Evolutionary conservation across 92 coral and sea anemone genomes (phyloP), one percentile per base, ranked within the genome.

Genomic region (Porites rus): DNA sequence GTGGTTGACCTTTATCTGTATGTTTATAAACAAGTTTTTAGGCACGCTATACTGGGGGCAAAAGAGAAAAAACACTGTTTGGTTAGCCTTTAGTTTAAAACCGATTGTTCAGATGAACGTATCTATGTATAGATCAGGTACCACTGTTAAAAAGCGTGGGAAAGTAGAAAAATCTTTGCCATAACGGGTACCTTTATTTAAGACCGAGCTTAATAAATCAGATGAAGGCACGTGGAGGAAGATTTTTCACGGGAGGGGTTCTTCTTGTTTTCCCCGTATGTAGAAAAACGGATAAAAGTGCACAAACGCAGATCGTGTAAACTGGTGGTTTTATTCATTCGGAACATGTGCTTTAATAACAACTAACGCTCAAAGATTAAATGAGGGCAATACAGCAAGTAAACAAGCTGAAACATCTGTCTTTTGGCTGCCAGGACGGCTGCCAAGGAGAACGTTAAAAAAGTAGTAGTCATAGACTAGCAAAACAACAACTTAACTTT

Each of bases 241-340:
- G 31, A 66, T 7, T 10, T 2, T 43, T 50, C 54, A 59, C 56
- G 10, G 53, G 43, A 65, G 24, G 58, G 18, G 75, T 17, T 22
- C 64, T 46, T 62, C 21, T 20, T 2, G 17, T 50, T 17, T 53
- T 24, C 3, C 25, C 31, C 6, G 38, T 8, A 69, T 38, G 25
- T 14, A 17, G 28, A 81, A 56, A 70, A 56, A 70, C 52, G 52
- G 7, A 59, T 19, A 13, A 58, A 7, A 63, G 12, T n/a, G n/a
- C 51, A 56, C 31, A 3, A 20, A 81, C n/a, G 24, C 12, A 9
- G 4, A 51, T 64, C 66, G 75, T 43, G 69, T 56, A 21, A 69
- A 69, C 86, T 58, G 86, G 86, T 81, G 86, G 77, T 13, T 56
- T 58, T 8, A 70, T 71, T 81, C 18, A 22, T 54, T 21, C n/a